phyloP scores from a whole-genome alignment of 2,113 vertebrate genomes.

The Reinhardtius hippoglossoides region DNA sequence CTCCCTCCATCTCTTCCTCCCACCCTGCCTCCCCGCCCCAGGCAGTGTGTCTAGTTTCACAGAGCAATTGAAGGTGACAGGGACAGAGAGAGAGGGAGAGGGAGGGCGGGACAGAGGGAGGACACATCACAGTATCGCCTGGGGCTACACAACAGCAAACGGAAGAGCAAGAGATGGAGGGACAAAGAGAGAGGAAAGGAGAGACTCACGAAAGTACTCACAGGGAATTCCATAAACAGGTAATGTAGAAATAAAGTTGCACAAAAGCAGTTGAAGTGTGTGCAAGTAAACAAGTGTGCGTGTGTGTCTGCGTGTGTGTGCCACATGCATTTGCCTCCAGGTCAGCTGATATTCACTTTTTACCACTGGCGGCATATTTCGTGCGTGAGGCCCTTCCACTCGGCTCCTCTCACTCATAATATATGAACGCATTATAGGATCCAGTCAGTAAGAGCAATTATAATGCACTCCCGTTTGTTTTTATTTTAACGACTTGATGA shows the following conservation, averaged over 20 bases:
- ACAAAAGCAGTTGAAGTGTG: slow-evolving; percentile 17
- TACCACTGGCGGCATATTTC: slow-evolving; percentile 12
- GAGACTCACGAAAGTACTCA: slow-evolving; percentile 61
- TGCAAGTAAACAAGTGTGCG: neutral
- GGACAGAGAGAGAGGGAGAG: slow-evolving; percentile 81
- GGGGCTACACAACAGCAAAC: slow-evolving; percentile 80
- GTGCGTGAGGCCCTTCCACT: slow-evolving; percentile 17
- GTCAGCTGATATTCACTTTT: slow-evolving; percentile 37
- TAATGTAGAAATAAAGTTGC: slow-evolving; percentile 56
- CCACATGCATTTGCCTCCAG: slow-evolving; percentile 24
- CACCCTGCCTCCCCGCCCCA: slow-evolving; percentile 66
- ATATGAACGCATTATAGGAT: slow-evolving; percentile 67
- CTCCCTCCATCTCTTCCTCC: slow-evolving; percentile 35
- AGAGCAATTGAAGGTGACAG: slow-evolving; percentile 87
- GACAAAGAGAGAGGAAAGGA: slow-evolving; percentile 74
- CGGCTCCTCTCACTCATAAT: slow-evolving; percentile 65
- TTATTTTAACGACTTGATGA: slow-evolving; percentile 84
- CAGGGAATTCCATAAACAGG: slow-evolving; percentile 64
- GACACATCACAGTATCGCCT: slow-evolving; percentile 82
- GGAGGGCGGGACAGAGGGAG: slow-evolving; percentile 80
- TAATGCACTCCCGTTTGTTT: slow-evolving; percentile 78
- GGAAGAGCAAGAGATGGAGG: slow-evolving; percentile 75
- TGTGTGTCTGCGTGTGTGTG: slow-evolving; percentile 11
- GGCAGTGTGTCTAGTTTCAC: slow-evolving; percentile 84
- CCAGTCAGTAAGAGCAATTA: slow-evolving; percentile 77